phyloP scores from a whole-genome alignment of 1,140 invertebrate genomes.

The Oreohelix idahoensis region DNA sequence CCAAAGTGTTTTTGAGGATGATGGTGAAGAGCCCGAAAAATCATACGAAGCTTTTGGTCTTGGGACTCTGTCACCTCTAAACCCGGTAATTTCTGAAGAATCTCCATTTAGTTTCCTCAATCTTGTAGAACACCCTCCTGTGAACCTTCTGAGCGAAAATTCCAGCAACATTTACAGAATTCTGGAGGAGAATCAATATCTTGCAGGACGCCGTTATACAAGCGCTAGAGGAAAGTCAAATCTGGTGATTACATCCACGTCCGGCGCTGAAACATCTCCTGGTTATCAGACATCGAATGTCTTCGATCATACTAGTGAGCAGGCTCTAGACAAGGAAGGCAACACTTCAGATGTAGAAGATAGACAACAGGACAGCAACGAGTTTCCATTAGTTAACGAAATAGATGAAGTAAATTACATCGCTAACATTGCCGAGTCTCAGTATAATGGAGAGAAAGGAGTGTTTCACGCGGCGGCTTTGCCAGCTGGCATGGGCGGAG shows the following conservation, averaged over 20 bases:
- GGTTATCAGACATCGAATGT: too few species aligned
- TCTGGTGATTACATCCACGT: background rate
- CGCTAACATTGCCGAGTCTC: background rate
- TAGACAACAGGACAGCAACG: background rate
- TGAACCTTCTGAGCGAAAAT: background rate
- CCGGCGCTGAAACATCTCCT: background rate
- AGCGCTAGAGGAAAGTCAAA: background rate
- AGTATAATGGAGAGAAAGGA: background rate
- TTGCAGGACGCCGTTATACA: background rate
- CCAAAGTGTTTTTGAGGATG: too few species aligned
- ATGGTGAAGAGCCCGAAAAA: background rate
- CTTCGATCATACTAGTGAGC: background rate
- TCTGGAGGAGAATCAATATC: background rate
- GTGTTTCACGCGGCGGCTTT: background rate
- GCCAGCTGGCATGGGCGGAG: background rate
- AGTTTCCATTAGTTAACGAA: background rate
- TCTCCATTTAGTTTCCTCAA: background rate
- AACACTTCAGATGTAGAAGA: background rate
- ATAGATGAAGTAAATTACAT: background rate
- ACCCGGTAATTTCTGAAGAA: background rate
- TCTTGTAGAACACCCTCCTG: background rate
- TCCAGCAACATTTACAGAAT: background rate
- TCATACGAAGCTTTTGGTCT: background rate
- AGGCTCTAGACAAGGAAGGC: background rate
- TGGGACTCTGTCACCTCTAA: background rate